Base-by-base conservation (phyloP, 2,797 vertebrate species). In the Chloroceryle inda region DNA sequence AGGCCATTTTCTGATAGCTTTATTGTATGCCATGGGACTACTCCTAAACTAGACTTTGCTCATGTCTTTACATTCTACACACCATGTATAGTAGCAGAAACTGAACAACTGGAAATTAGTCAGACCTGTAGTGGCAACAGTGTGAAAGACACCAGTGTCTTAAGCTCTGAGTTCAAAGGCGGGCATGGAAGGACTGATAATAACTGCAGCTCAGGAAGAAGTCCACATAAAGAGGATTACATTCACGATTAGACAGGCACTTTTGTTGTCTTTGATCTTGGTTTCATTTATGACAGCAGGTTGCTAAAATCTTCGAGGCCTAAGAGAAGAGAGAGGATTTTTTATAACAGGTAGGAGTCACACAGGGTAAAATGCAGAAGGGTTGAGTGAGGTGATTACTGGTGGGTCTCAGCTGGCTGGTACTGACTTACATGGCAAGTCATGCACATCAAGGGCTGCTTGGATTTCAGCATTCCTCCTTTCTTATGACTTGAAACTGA, bases 201-300 rank as follows among this genome's bases (percentile, higher is more conserved):
- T 72, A 77, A 55, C 27, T 12, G 18, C 55, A 81, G 50, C 78
- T 83, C 61, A 49, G 73, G 56, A 76, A 40, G 76, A 88, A 93
- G 55, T 13, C 35, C 17, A 16, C 2, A 7, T 77, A 80, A 82
- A 68, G 24, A 85, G 58, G 76, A 94, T 92, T 96, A 88, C 66
- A 42, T 58, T 88, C 49, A 67, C 89, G 93, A 89, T 88, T 83
- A 95, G 75, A 45, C 64, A 85, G 75, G 40, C 29, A 37, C 53
- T 85, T 94, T 68, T 94, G 49, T 83, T 83, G 49, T 55, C 86
- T 96, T 96, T 96, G 81, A 91, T 96, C 87, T 87, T 68, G 78
- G 64, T 58, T 94, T 93, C 31, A 45, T 8, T 75, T 69, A 69
- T 83, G 82, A 92, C 76, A 91, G 40, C 38, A 83, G 31, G 58